Evolutionary conservation across 2,888 invertebrate genomes (phyloP), one percentile per base, ranked within the genome.

Genomic region (Apamea sordens): DNA sequence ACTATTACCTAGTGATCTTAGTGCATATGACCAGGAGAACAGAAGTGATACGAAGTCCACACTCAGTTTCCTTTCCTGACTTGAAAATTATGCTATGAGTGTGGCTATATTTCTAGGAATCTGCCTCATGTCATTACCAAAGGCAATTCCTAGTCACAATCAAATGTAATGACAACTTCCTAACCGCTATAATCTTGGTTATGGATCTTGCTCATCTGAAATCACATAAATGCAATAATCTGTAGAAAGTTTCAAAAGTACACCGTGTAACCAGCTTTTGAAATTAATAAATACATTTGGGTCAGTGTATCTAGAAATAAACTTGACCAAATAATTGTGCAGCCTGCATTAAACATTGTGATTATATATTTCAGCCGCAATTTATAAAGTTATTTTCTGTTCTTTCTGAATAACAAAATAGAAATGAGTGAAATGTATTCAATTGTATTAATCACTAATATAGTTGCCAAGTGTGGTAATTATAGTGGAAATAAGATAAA

Each of bases 401-500:
- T 24, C 15, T 24, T 53, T 53, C 63, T 8, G 18, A 53, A 53
- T 41, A 77, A 18, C 63, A 63, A 63, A 50, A 71, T 6, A 36
- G 18, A 53, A 32, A 73, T 24, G 8, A 10, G 13, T 44, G 44
- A 21, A 77, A 77, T 50, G 28, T 24, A 82, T 75, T 21, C 2
- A 67, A 44, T 28, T 53, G 13, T 61, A 21, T 63, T 41, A 67
- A 82, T 15, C n/a, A 44, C 15, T n/a, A 47, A 36, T 44, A 36
- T 28, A 56, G 61, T 68, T 80, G 80, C 76, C 83, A 80, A 80
- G 44, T 67, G 21, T 3, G 7, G 32, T 44, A 18, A 68, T 53
- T 44, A 36, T 47, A 28, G 2, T 56, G 18, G 18, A 18, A 74
- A 53, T 61, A 79, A 74, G 28, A 59, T 32, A 41, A 50, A 72